Percentiles rank a stretch among this genome's conserved stretches.
phyloP scores from a whole-genome alignment of 1,140 invertebrate species.

The Leptinotarsa undecemlineata region DNA sequence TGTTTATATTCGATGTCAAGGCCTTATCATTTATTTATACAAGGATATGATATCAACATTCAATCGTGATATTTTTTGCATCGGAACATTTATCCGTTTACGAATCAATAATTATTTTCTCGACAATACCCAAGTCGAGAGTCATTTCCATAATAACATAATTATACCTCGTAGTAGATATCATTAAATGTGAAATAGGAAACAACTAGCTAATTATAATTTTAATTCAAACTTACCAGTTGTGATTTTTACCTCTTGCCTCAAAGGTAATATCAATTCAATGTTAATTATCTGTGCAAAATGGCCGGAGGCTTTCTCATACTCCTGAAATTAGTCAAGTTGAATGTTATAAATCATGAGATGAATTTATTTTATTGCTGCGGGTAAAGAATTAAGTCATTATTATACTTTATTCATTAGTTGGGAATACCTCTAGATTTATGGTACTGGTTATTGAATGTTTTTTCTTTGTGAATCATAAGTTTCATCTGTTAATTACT shows the following conservation, averaged over 20 bases:
- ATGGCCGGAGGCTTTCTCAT: background rate
- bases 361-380: slow-evolving; percentile 1
- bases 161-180: background rate
- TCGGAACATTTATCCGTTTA: background rate
- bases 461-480: too few relatives aligned
- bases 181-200: slow-evolving; percentile 6
- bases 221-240: background rate
- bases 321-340: slow-evolving; percentile 3
- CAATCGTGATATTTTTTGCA: too few relatives aligned
- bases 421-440: background rate
- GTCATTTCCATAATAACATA: slow-evolving; percentile 6
- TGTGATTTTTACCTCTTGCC: too few relatives aligned
- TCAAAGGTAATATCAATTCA: background rate
- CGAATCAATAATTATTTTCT: slow-evolving; percentile 1
- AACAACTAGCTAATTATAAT: background rate
- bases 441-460: background rate
- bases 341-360: slow-evolving; percentile 3
- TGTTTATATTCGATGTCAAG: too few relatives aligned
- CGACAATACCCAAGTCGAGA: background rate
- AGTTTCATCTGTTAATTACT: too few relatives aligned
- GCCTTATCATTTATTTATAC: too few relatives aligned
- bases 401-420: background rate
- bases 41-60: too few relatives aligned
- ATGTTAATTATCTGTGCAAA: background rate
- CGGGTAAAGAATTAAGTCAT: slow-evolving; percentile 1